Base-by-base conservation (phyloP, 2,113 vertebrate species). In the Pluvialis apricaria region DNA sequence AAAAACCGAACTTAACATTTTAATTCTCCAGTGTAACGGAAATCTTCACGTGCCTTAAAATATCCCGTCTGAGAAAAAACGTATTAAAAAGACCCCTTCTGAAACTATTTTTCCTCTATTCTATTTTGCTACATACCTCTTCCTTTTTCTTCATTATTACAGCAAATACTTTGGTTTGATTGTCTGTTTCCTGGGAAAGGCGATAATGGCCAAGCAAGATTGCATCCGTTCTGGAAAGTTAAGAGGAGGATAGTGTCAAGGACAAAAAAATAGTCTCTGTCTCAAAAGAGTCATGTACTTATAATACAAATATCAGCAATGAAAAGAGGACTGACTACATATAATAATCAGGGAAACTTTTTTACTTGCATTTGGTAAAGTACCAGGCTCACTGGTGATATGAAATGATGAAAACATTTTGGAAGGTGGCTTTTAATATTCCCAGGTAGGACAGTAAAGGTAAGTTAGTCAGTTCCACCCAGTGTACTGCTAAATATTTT, bases 81-180 rank as follows among this genome's bases (percentile, higher is more conserved):
- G 22, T 61, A 57, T 10, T 31, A 24, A 70, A 76, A 85, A 83
- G 2, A 4, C 15, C 8, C 8, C 29, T 82, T 6, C 36, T 60
- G 44, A 52, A 69, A 28, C 5, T 57, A 5, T 19, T 93, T 78
- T 47, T 82, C n/a, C 8, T 80, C 9, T 88, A 6, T 42, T 81
- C n/a, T 58, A 2, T 58, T 93, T 51, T 82, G 68, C 44, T 90
- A 97, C 98, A 81, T 82, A 99, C 99, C 97, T 99, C 99, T 86
- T 99, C 99, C 94, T 99, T 99, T 96, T 98, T 99, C 98, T 99
- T 99, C 97, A 98, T 99, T 96, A 99, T 98, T 82, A 99, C 99
- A 98, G 99, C 99, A 98, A 99, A 99, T 97, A 99, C 99, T 99
- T 99, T 99, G 99, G 99, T 99, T 99, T 99, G 99, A 99, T 99